Evolutionary conservation across 2,888 invertebrate species (phyloP).

Genomic region (Diaphora mendica): DNA sequence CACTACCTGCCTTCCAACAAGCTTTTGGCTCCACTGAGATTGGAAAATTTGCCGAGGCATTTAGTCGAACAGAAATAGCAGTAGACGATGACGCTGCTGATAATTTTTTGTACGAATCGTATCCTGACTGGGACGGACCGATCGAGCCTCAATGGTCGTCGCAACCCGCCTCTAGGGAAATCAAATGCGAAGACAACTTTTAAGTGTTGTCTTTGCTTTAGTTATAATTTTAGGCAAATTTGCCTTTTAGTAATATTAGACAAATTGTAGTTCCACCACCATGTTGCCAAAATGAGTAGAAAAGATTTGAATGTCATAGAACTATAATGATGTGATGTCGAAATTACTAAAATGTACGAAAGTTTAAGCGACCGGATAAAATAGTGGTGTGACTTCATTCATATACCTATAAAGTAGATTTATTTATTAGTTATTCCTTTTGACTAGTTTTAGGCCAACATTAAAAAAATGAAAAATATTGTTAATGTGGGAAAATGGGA

Average conservation of each 20-base stretch:
- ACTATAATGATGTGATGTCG: constrained; percentile 80
- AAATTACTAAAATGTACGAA: constrained; percentile 77
- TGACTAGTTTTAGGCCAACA: constrained; percentile 80
- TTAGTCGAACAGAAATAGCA: constrained; percentile 86
- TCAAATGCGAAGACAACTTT: constrained; percentile 83
- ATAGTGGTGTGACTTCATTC: constrained; percentile 83
- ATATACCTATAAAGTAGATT: constrained; percentile 65
- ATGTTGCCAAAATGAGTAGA: constrained; percentile 84
- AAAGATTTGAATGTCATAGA: constrained; percentile 74
- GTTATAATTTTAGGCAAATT: constrained; percentile 71
- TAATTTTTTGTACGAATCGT: constrained; percentile 75
- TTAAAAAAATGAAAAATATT: constrained; percentile 66
- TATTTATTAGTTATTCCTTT: constrained; percentile 70
- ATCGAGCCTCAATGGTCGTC: constrained; percentile 77
- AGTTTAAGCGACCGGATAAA: constrained; percentile 68
- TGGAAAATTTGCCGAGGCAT: constrained; percentile 92
- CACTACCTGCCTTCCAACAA: constrained; percentile 93
- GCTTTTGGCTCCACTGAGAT: constrained; percentile 95
- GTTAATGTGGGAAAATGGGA: constrained; percentile 66
- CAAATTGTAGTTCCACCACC: constrained; percentile 83
- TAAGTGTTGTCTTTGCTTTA: constrained; percentile 67
- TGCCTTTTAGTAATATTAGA: constrained; percentile 81
- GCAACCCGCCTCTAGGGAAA: constrained; percentile 73
- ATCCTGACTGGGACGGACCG: constrained; percentile 78
- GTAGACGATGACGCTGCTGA: constrained; percentile 73